Percentiles rank a stretch among this genome's conserved stretches.
phyloP scores from a whole-genome alignment of 2,888 invertebrate species.

The Oligia strigilis region DNA sequence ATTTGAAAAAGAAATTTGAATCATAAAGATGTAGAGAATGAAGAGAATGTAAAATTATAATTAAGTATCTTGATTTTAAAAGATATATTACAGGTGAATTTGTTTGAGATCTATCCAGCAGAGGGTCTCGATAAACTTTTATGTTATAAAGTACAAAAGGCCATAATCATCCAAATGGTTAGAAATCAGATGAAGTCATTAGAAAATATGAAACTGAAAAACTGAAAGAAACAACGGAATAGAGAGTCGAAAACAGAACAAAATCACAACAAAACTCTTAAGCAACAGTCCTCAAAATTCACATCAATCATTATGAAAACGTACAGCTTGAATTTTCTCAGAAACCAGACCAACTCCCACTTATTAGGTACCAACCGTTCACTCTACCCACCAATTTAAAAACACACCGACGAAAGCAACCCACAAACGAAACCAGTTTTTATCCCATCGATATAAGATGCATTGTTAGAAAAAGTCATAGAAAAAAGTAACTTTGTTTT shows the following conservation, averaged over 20 bases:
- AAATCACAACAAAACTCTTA: constrained; percentile 31
- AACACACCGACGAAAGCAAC: constrained; percentile 27
- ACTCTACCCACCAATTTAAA: constrained; percentile 34
- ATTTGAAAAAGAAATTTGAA: background rate
- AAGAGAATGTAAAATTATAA: background rate
- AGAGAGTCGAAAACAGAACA: constrained; percentile 29
- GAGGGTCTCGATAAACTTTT: rapidly evolving
- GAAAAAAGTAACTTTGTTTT: constrained; percentile 62
- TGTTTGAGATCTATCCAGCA: background rate
- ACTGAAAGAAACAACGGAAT: constrained; percentile 14
- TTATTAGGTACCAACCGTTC: constrained; percentile 54
- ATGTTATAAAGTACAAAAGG: background rate
- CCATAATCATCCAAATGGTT: background rate
- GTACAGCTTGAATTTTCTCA: constrained; percentile 61
- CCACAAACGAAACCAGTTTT: constrained; percentile 37
- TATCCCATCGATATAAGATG: constrained; percentile 51
- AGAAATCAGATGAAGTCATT: background rate
- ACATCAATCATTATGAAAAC: constrained; percentile 65
- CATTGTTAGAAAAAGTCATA: constrained; percentile 42
- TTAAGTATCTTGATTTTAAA: background rate
- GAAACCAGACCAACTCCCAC: constrained; percentile 54
- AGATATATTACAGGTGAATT: background rate
- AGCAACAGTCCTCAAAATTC: constrained; percentile 47
- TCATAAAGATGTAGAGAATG: background rate
- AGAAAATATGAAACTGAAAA: background rate